A percentile compares a stretch with the other conserved stretches of the same genome.
Conservation (phyloP, 2,888 invertebrate species). For the Polymixis lichenea region DNA sequence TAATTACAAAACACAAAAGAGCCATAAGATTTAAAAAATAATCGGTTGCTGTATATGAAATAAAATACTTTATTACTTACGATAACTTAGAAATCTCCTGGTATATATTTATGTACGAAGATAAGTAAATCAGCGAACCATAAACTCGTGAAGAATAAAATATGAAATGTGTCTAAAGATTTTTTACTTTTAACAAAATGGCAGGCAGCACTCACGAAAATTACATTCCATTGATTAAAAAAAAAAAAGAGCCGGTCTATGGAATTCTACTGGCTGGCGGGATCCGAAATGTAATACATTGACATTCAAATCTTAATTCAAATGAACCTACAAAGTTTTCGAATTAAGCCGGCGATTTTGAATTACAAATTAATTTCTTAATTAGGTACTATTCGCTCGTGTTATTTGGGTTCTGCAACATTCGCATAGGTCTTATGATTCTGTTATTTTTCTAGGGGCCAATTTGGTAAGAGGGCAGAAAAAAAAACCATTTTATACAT, state of each 20-base stretch:
- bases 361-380: slow-evolving; percentile 33
- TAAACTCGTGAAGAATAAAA: slow-evolving; percentile 19
- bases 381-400: background rate
- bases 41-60: background rate
- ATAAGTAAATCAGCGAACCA: slow-evolving; percentile 24
- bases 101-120: background rate
- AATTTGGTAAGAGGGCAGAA: background rate
- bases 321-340: slow-evolving; percentile 17
- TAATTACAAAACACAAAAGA: too few species aligned
- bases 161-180: slow-evolving; percentile 22
- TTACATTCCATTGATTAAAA: slow-evolving; percentile 50
- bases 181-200: slow-evolving; percentile 47
- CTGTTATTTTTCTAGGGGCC: too few species aligned
- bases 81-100: background rate
- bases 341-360: slow-evolving; percentile 3
- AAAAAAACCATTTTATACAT: background rate
- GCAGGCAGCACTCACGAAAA: slow-evolving; percentile 47
- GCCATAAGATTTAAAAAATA: background rate
- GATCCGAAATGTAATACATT: slow-evolving; percentile 18
- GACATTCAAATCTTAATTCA: slow-evolving; percentile 26
- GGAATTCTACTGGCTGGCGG: slow-evolving; percentile 4
- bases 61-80: slow-evolving; percentile 2
- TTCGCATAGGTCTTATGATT: background rate
- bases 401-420: background rate
- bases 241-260: slow-evolving; percentile 19